These are phyloP conservation scores for Raphicerus campestris DNA, from an alignment of 2,113 vertebrate species.

Conservation along the genomic window DNA sequence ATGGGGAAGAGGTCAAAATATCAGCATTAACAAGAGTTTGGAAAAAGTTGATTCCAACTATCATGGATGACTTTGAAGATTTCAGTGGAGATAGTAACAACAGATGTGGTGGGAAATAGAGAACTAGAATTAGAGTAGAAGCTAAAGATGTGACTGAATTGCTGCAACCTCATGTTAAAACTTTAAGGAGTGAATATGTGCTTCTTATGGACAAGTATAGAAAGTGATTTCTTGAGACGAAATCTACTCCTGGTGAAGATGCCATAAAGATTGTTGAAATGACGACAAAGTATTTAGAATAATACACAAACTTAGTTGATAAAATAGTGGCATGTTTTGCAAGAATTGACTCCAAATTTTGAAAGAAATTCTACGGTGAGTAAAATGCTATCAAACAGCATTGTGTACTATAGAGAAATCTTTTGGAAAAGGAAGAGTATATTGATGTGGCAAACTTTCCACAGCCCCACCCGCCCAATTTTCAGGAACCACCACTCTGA, in stretches of 20 bases:
- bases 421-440: not conserved
- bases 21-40: not conserved
- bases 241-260: not conserved
- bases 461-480: rapidly evolving
- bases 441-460: not conserved
- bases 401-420: not conserved
- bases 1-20: not conserved
- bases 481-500: not conserved
- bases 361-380: not conserved
- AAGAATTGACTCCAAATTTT: not conserved
- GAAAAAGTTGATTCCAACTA: not conserved
- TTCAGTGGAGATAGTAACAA: not conserved
- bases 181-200: not conserved
- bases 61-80: not conserved
- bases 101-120: not conserved
- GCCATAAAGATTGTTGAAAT: not conserved
- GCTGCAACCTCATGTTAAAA: not conserved
- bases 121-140: not conserved
- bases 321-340: not conserved
- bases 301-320: not conserved
- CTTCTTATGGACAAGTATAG: not conserved
- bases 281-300: not conserved
- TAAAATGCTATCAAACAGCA: not conserved
- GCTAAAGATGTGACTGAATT: not conserved
- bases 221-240: not conserved